These are phyloP conservation scores for Macrobrachium nipponense DNA, from an alignment of 1,140 invertebrate genomes.

Conservation along the genomic window DNA sequence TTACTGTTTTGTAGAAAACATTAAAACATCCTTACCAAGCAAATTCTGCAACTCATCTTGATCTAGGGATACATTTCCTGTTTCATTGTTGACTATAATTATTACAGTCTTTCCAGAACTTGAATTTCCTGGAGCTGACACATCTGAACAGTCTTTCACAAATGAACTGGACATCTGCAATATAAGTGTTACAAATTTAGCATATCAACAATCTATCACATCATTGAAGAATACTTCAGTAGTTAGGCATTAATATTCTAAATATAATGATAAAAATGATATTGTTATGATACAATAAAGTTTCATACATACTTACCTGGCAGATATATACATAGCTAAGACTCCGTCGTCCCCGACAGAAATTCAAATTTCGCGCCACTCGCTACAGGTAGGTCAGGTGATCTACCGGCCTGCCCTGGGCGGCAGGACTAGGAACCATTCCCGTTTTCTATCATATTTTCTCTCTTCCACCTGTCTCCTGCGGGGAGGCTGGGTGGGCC, in stretches of 20 bases:
- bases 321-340: no score
- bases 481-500: no score
- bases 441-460: no score
- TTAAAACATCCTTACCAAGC: slow-evolving; percentile 73
- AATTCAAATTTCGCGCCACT: no score
- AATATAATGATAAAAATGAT: no score
- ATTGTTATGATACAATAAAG: no score
- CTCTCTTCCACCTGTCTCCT: no score
- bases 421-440: no score
- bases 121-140: slow-evolving; percentile 52
- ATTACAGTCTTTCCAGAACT: slow-evolving; percentile 74
- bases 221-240: neutral
- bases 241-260: neutral
- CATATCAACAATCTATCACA: neutral
- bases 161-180: slow-evolving; percentile 82
- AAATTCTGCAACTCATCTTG: slow-evolving; percentile 78
- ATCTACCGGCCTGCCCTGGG: no score
- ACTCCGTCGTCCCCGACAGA: no score
- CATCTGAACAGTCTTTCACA: slow-evolving; percentile 79
- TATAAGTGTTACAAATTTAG: neutral
- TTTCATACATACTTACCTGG: no score
- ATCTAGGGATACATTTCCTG: slow-evolving; percentile 73
- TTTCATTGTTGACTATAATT: slow-evolving; percentile 79
- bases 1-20: neutral
- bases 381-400: no score